These are phyloP conservation scores for Anoplius nigerrimus DNA, from an alignment of 2,888 invertebrate genomes.

Conservation along the genomic window DNA sequence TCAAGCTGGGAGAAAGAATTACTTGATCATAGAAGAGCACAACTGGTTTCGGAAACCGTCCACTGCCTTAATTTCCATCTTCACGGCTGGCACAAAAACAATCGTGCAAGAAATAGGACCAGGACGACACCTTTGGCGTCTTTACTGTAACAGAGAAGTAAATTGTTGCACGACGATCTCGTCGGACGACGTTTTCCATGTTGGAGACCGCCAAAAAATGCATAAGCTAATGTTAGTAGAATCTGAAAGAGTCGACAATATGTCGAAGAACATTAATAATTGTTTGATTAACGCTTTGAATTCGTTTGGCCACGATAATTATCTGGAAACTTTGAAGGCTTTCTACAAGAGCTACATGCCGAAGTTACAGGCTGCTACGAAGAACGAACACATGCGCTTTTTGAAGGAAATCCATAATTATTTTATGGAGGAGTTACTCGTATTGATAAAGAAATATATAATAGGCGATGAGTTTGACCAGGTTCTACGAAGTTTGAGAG, in stretches of 20 bases:
- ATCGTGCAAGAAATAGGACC: slow-evolving; percentile 52
- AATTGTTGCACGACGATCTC: slow-evolving; percentile 43
- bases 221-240: slow-evolving; percentile 57
- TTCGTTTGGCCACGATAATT: slow-evolving; percentile 49
- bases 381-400: slow-evolving; percentile 7
- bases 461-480: neutral
- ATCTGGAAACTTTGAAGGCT: slow-evolving; percentile 31
- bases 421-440: slow-evolving; percentile 47
- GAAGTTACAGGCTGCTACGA: neutral
- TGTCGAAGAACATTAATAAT: slow-evolving; percentile 36
- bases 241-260: slow-evolving; percentile 39
- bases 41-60: slow-evolving; percentile 43
- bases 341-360: slow-evolving; percentile 57
- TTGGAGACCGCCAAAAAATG: slow-evolving; percentile 53
- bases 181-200: slow-evolving; percentile 54
- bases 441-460: slow-evolving; percentile 24
- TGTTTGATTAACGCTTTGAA: slow-evolving; percentile 37
- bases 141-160: slow-evolving; percentile 44
- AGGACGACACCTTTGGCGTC: slow-evolving; percentile 56
- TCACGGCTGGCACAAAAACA: slow-evolving; percentile 46
- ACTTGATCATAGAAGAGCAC: slow-evolving; percentile 45
- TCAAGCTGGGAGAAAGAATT: slow-evolving; percentile 1
- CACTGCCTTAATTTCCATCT: slow-evolving; percentile 17
- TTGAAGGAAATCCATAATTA: slow-evolving; percentile 37
- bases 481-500: slow-evolving; percentile 42